phyloP scores from a whole-genome alignment of 2,888 invertebrate species.

The Diaperis boleti region DNA sequence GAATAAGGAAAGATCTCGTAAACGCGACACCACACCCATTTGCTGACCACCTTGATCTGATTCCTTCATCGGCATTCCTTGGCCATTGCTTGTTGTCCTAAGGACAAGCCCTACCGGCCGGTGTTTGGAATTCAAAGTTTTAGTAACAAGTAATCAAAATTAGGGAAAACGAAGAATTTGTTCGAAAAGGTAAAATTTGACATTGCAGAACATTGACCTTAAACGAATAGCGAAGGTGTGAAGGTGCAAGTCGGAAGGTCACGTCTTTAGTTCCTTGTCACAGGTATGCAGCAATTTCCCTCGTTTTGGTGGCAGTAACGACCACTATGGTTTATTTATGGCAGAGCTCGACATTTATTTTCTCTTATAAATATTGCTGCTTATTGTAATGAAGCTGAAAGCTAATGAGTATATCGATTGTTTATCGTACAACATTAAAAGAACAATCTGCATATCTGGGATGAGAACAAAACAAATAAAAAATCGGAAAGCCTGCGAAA shows the following conservation, averaged over 20 bases:
- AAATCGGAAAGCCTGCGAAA: conserved; percentile 29
- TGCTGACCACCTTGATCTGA: conserved; percentile 58
- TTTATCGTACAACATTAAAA: neutral
- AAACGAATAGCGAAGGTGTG: conserved; percentile 1
- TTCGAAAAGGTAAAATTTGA: neutral
- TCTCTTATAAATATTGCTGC: too few relatives aligned
- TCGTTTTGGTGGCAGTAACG: too few relatives aligned
- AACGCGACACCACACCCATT: conserved; percentile 53
- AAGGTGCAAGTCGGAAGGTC: conserved; percentile 4
- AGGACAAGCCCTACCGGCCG: too few relatives aligned
- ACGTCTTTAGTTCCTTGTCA: conserved; percentile 5
- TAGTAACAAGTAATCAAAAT: too few relatives aligned
- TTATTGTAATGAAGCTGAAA: too few relatives aligned
- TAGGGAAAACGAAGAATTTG: neutral
- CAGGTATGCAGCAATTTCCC: neutral
- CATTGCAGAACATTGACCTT: conserved; percentile 3
- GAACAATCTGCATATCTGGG: conserved; percentile 6
- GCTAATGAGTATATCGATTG: neutral
- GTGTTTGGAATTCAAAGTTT: too few relatives aligned
- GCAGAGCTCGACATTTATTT: too few relatives aligned
- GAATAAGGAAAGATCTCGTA: conserved; percentile 39
- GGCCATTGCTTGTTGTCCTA: conserved; percentile 36
- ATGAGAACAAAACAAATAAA: conserved; percentile 5
- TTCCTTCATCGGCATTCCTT: conserved; percentile 51
- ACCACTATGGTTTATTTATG: too few relatives aligned